Evolutionary conservation across 2,797 vertebrate species (phyloP), one percentile per base, ranked within the genome.

Genomic region (Knipowitschia caucasica): DNA sequence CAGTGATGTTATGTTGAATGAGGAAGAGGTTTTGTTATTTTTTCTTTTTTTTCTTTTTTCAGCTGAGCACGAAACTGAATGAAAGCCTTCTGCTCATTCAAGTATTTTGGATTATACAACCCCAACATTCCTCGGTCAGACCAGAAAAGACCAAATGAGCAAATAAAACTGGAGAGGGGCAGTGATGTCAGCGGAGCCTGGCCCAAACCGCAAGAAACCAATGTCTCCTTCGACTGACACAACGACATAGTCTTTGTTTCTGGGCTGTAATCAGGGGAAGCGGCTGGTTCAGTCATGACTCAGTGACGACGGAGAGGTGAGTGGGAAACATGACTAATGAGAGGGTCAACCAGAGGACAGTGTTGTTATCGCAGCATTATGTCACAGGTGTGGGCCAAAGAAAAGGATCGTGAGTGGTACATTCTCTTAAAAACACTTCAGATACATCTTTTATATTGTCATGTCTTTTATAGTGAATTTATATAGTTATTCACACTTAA

Each of bases 311-410:
- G n/a, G 52, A 58, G 56, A 50, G 38, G 50, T 65, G 59, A 64
- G 62, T 50, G 57, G 45, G 40, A 65, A 46, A 40, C 45, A 52
- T 53, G 62, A 64, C 20, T 30, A 47, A 20, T 26, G 18, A 38
- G 25, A 50, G 23, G 67, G 69, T 71, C 71, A 71, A 26, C 29
- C 15, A 77, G 36, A 74, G 74, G 74, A 78, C 71, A 24, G 6
- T 42, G 43, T 21, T 24, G 23, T 21, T 38, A 12, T 34, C 25
- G 33, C 25, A 30, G 43, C 47, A 33, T 31, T 30, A 18, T 18
- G 26, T 18, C 62, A 43, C 14, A 25, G 25, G 36, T 24, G 33
- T 51, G 43, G 36, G 27, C 40, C n/a, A 36, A 39, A 53, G 17
- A 25, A 15, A 18, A 8, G 44, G 50, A 45, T 7, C 63, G 51